Conservation (phyloP, 64 coral and sea anemone species). For the Actinia tenebrosa region DNA sequence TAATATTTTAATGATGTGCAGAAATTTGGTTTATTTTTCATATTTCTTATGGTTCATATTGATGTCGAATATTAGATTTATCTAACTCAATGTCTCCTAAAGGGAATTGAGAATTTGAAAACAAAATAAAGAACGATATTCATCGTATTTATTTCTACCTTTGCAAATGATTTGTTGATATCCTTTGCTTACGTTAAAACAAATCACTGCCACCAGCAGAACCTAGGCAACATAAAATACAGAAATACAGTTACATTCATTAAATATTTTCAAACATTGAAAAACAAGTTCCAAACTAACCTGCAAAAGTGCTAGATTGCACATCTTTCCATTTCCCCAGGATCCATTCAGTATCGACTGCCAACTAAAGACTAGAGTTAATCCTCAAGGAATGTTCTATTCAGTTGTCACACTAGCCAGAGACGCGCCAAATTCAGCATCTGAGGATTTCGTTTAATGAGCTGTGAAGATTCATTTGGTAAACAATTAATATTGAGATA, state of each 20-base stretch:
- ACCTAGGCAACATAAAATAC: neutral
- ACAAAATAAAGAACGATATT: neutral
- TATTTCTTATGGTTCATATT: neutral
- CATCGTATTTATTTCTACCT: neutral
- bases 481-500: conserved; percentile 1
- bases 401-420: neutral
- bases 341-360: neutral
- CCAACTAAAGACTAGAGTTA: neutral
- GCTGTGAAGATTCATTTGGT: neutral
- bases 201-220: neutral
- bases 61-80: neutral
- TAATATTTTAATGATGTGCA: neutral
- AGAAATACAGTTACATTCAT: neutral
- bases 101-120: neutral
- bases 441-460: neutral
- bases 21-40: neutral
- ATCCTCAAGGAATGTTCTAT: neutral
- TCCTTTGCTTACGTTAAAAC: neutral
- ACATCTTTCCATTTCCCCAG: neutral
- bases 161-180: neutral
- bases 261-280: neutral
- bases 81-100: neutral
- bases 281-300: neutral
- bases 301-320: neutral
- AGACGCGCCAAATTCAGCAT: neutral